A percentile compares a stretch with the other conserved stretches of the same genome.
phyloP scores from a whole-genome alignment of 1,140 invertebrate genomes.

The Heliconius congener region DNA sequence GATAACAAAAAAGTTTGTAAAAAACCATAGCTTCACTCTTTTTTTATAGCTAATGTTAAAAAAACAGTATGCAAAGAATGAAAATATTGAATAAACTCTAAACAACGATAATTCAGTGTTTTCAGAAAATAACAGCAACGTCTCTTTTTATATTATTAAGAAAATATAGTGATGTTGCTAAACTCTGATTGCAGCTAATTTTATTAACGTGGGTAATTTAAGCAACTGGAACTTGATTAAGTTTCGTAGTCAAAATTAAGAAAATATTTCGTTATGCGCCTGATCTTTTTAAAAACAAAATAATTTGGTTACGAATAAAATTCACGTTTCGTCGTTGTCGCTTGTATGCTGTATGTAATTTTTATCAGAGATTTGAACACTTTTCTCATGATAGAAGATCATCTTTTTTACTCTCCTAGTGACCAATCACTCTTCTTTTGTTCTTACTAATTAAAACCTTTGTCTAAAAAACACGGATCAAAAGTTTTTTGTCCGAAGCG shows the following conservation, averaged over 20 bases:
- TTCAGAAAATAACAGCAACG: background rate
- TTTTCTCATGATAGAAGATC: too few relatives aligned
- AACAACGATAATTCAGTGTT: background rate
- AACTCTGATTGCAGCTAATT: conserved; percentile 7
- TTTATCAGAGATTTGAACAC: too few relatives aligned
- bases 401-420: background rate
- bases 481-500: background rate
- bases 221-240: background rate
- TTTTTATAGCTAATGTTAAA: background rate
- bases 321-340: background rate
- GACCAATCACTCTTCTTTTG: too few relatives aligned
- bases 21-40: background rate
- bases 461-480: too few relatives aligned
- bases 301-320: background rate
- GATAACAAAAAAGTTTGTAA: too few relatives aligned
- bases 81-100: background rate
- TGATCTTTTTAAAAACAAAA: background rate
- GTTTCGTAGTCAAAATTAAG: background rate
- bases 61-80: too few relatives aligned
- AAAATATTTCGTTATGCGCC: background rate
- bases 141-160: background rate
- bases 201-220: conserved; percentile 12
- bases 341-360: background rate
- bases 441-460: too few relatives aligned
- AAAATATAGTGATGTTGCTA: background rate